Base-by-base conservation (phyloP, 2,888 invertebrate species). In the Pammene fasciana region DNA sequence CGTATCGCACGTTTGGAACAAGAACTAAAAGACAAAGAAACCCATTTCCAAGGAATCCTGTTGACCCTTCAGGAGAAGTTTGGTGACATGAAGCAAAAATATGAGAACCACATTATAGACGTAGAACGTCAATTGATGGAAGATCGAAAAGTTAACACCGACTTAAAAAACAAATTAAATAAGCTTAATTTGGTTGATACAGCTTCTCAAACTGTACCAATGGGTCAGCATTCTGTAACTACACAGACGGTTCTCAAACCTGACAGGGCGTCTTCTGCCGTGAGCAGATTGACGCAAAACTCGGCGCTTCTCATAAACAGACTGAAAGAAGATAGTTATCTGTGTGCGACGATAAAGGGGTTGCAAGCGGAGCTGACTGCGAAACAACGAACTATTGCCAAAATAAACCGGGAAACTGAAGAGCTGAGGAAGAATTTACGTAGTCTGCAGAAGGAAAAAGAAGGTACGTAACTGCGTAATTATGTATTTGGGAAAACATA, bases 341-440 rank as follows among this genome's bases (percentile, higher is more conserved):
- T 97, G 57, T 85, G 97, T 34, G 96, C 96, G 0, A 96, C 97
- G 0, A 96, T 97, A 76, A 94, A 97, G 72, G 96, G 96, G 3
- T 88, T 97, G 79, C 96, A 97, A 81, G 86, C 95, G 0, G 97
- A 97, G 79, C 82, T 97, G 62, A 93, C 95, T 5, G 94, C 94
- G 43, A 96, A 96, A 83, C 96, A 97, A 78, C 95, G 96, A 75
- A 94, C 94, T 1, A 93, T 96, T 72, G 91, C 93, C 45, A 95
- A 96, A 73, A 89, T 97, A 59, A 96, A 95, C 48, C 94, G 95
- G 75, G 97, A 97, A 79, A 90, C 96, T 54, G 96, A 96, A 48
- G 97, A 97, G 72, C 85, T 96, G 68, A 94, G 94, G 78, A 96
- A 95, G 82, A 96, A 96, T 56, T 95, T 96, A 79, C 92, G 95